Evolutionary conservation across 2,113 vertebrate genomes (phyloP), one percentile per base, ranked within the genome.

Genomic region (Panthera leo): DNA sequence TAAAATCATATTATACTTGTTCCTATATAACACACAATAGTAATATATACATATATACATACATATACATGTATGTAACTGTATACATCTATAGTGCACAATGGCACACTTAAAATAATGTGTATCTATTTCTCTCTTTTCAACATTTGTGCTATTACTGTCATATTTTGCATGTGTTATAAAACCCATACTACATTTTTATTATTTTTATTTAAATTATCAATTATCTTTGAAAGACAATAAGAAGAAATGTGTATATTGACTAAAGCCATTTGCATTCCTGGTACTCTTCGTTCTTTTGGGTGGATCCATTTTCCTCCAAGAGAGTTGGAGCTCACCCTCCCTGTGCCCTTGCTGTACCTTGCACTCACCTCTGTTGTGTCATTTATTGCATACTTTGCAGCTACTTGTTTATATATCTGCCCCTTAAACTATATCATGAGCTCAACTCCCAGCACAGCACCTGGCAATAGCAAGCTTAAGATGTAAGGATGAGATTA

Each of bases 21-120:
- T 61, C 51, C 34, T 45, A 10, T 11, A 15, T 4, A 70, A 31
- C 31, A 80, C 6, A 73, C 21, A 55, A n/a, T 2, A n/a, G 9
- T 34, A 48, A 45, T 45, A 45, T 9, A 45, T 11, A 11, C 29
- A 93, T 21, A 34, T 27, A 45, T 42, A 39, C 27, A 14, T 18
- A 10, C 0, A 51, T n/a, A 7, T 48, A 7, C 27, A 34, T 12
- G 27, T 1, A 36, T 1, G 1, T 23, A 21, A 51, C 70, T 48
- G 29, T 15, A 14, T 4, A 23, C 13, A 3, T 55, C 83, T 68
- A 16, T 5, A 18, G 34, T 42, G 25, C 14, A 19, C 45, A n/a
- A 4, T 6, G 63, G 45, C 31, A 55, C 58, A 87, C 84, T 14
- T 5, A 9, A 10, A 45, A 45, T 7, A 42, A 15, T 29, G 1